Evolutionary conservation across 2,888 invertebrate genomes (phyloP).

Genomic region (Ectobius pallidus): DNA sequence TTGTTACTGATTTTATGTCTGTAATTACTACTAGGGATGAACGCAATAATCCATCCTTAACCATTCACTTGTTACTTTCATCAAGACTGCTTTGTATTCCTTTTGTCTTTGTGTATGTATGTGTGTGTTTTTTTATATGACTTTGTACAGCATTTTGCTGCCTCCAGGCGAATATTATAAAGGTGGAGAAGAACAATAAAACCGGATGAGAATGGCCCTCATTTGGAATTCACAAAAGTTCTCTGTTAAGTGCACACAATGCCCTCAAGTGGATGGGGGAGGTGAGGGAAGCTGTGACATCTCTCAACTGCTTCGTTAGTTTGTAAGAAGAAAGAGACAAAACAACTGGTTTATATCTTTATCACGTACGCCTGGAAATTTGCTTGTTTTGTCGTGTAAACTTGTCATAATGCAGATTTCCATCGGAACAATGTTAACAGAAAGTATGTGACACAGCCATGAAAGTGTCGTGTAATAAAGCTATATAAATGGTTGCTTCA

Average conservation of each 20-base stretch:
- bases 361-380: neutral
- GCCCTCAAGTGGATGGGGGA: conserved; percentile 5
- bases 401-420: neutral
- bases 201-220: conserved; percentile 24
- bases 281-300: conserved; percentile 21
- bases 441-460: no score
- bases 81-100: conserved; percentile 1
- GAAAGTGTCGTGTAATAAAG: no score
- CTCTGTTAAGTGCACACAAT: conserved; percentile 27
- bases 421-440: neutral
- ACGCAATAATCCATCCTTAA: conserved; percentile 4
- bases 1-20: no score
- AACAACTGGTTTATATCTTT: neutral
- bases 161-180: conserved; percentile 28
- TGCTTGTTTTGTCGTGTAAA: neutral
- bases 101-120: conserved; percentile 13
- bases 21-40: neutral
- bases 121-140: conserved; percentile 17
- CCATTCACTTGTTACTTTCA: conserved; percentile 28
- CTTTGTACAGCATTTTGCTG: conserved; percentile 26
- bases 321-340: conserved; percentile 1
- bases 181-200: conserved; percentile 28
- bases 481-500: no score
- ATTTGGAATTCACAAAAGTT: conserved; percentile 32
- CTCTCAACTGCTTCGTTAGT: conserved; percentile 30